Conservation (phyloP, 2,888 invertebrate species). For the Lymantria monacha region DNA sequence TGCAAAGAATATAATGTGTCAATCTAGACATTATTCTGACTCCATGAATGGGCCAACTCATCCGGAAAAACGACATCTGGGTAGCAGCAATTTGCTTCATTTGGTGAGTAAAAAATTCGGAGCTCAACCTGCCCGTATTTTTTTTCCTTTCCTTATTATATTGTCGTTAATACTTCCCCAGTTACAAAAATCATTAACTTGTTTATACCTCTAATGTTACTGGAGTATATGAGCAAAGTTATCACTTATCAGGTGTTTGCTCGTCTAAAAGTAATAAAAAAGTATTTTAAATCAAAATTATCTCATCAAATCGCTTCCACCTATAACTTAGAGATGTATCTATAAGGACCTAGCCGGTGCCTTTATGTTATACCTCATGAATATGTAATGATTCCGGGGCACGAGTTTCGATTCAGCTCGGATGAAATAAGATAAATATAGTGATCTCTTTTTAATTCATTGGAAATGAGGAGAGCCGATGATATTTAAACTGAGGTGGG, state of each 20-base stretch:
- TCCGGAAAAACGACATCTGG: too few species aligned
- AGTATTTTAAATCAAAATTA: neutral
- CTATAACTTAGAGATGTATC: neutral
- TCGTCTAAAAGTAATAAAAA: neutral
- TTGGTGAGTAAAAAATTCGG: too few species aligned
- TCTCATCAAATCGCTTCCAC: neutral
- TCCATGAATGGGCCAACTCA: too few species aligned
- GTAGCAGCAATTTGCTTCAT: too few species aligned
- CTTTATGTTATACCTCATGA: constrained; percentile 54
- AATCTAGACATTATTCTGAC: too few species aligned
- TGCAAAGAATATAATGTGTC: too few species aligned
- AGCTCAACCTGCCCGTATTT: too few species aligned
- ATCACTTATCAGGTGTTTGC: neutral
- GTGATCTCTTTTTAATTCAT: constrained; percentile 25
- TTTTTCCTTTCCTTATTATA: too few species aligned
- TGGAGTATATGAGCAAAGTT: neutral
- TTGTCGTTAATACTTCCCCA: too few species aligned
- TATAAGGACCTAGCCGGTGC: constrained; percentile 17
- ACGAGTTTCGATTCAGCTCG: constrained; percentile 47
- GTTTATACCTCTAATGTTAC: neutral
- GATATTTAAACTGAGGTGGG: constrained; percentile 20
- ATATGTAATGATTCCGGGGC: constrained; percentile 53
- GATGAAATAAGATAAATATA: constrained; percentile 30
- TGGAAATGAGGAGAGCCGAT: constrained; percentile 11
- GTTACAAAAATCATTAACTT: neutral